These are phyloP conservation scores for Mohoua ochrocephala DNA, from an alignment of 2,113 vertebrate genomes.

Conservation along the genomic window DNA sequence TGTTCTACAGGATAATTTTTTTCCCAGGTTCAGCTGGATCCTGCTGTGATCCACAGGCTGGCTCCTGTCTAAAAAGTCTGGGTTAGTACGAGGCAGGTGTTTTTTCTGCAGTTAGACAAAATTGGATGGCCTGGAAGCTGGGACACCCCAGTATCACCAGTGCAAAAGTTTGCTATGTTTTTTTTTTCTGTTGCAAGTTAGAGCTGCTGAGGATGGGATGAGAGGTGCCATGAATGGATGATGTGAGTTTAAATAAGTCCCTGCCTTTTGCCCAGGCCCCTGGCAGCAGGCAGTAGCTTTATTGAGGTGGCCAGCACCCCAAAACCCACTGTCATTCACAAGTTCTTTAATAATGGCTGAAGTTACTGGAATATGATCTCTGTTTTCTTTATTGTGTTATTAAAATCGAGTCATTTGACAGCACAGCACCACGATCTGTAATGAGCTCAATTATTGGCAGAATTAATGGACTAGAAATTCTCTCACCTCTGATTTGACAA, in stretches of 20 bases:
- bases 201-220: neutral
- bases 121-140: neutral
- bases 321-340: too few relatives aligned
- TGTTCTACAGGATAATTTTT: neutral
- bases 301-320: too few relatives aligned
- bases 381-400: neutral
- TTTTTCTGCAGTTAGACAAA: neutral
- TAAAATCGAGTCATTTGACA: neutral
- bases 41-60: neutral
- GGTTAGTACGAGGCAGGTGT: neutral
- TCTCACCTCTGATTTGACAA: neutral
- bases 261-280: too few relatives aligned
- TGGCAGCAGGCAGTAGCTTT: too few relatives aligned
- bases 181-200: neutral
- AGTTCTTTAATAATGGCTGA: neutral
- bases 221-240: too few relatives aligned
- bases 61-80: neutral
- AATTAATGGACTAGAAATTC: neutral
- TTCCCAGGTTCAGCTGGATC: neutral
- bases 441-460: neutral
- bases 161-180: neutral
- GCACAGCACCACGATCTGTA: neutral
- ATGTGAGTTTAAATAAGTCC: too few relatives aligned
- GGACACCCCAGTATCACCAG: neutral
- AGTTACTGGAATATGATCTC: neutral